Evolutionary conservation across 2,113 vertebrate species (phyloP).

Genomic region (Murina feae): DNA sequence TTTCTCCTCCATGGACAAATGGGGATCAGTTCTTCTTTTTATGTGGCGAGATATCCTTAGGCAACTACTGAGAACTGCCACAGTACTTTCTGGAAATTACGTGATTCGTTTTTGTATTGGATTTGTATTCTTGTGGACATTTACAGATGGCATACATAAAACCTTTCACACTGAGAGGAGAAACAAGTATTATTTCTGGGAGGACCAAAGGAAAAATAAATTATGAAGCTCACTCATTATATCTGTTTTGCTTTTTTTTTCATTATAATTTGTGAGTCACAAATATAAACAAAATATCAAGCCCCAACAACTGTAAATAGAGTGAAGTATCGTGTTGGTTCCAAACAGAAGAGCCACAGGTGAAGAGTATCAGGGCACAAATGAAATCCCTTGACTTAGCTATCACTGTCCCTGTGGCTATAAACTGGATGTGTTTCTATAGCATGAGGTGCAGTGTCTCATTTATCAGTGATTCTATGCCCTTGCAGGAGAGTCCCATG

Average conservation of each 20-base stretch:
- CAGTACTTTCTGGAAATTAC: conserved; percentile 13
- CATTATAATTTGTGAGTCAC: conserved; percentile 28
- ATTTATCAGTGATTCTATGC: background rate
- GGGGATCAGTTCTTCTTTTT: background rate
- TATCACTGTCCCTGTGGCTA: background rate
- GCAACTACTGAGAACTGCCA: background rate
- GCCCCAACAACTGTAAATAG: conserved; percentile 3
- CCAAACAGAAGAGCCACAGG: background rate
- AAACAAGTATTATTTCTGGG: conserved; percentile 43
- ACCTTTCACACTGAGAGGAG: conserved; percentile 2
- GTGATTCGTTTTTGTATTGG: background rate
- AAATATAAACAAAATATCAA: background rate
- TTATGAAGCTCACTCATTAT: background rate
- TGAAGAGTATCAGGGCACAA: background rate
- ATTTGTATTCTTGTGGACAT: conserved; percentile 43
- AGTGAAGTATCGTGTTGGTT: background rate
- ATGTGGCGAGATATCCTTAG: background rate
- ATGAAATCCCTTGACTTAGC: background rate
- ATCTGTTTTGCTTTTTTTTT: background rate
- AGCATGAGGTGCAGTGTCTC: background rate
- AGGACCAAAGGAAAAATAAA: conserved; percentile 32
- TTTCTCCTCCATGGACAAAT: background rate
- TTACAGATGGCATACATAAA: conserved; percentile 27
- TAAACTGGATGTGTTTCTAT: background rate
- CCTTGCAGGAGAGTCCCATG: background rate